Base-by-base conservation (phyloP, 2,888 invertebrate genomes). In the Stramonita haemastoma region DNA sequence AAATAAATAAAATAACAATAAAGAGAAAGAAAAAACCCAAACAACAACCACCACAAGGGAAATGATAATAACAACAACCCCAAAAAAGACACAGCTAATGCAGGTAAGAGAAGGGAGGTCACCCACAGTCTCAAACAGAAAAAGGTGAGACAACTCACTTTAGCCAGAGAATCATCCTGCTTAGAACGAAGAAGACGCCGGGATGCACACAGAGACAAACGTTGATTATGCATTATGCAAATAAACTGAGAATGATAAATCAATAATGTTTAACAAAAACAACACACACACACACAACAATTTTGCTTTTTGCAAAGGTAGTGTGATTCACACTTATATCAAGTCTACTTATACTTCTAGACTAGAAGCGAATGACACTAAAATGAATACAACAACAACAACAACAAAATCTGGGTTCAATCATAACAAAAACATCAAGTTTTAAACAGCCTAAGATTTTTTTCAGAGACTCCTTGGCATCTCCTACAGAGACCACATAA, bases 121-220 rank as follows among this genome's bases (percentile, higher is more conserved):
- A 73, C 0, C n/a, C 73, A 73, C 11, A n/a, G 11, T 26, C 0
- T 22, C 26, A 8, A 8, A 0, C 0, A n/a, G 13, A n/a, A n/a
- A 22, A 29, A 29, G 91, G 90, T 79, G 87, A 77, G 86, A 88
- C 87, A 90, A 93, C 94, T 94, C 94, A 94, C 94, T 94, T 93
- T 93, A 36, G 93, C 93, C 87, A 94, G 92, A 87, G 92, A 93
- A 91, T 94, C 94, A 91, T 94, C 93, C 93, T 93, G 91, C 84
- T 32, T 34, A n/a, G n/a, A 86, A 36, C 13, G n/a, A 32, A 2
- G 26, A 36, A 73, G 11, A 26, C 22, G 29, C 26, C 36, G 86
- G 57, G 19, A 79, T 66, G 46, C 26, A 83, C 26, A 57, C 36
- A 60, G 8, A 84, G 22, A 79, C 73, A 87, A 73, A 73, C 36